Percentiles rank a stretch among this genome's conserved stretches.
phyloP scores from a whole-genome alignment of 2,797 vertebrate genomes.

The Tangara arthus region DNA sequence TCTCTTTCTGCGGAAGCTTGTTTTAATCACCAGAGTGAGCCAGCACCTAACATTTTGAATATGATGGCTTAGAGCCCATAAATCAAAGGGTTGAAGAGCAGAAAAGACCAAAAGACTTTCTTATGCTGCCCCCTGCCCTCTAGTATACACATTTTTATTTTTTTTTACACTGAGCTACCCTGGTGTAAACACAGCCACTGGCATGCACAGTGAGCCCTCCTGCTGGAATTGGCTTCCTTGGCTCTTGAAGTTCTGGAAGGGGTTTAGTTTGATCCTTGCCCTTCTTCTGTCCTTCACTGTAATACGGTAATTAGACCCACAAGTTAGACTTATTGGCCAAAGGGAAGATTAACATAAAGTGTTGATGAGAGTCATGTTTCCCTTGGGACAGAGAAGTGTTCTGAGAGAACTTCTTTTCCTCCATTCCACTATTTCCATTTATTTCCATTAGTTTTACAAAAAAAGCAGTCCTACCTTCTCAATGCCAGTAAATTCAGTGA shows the following conservation, averaged over 20 bases:
- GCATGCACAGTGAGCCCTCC: not conserved
- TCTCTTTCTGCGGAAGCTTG: not conserved
- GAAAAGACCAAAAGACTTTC: not conserved
- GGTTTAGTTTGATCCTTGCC: not conserved
- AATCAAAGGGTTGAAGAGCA: not conserved
- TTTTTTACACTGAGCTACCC: not conserved
- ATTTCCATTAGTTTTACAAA: not conserved
- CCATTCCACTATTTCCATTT: not conserved
- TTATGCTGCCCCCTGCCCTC: not conserved
- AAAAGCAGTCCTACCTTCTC: not conserved
- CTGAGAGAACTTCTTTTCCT: not conserved
- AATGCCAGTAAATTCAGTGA: not conserved
- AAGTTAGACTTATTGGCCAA: not conserved
- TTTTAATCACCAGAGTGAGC: not conserved
- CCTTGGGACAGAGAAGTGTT: not conserved
- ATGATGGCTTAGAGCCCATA: not conserved
- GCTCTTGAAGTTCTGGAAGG: not conserved
- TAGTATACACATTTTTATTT: not conserved
- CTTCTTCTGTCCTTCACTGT: not conserved
- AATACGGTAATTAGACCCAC: not conserved
- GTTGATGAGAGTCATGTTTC: not conserved
- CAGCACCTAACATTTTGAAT: not conserved
- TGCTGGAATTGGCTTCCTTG: fast-evolving
- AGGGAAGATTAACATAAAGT: not conserved
- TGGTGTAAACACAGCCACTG: not conserved